Conservation (phyloP, 2,113 vertebrate genomes). For the Gadus macrocephalus region DNA sequence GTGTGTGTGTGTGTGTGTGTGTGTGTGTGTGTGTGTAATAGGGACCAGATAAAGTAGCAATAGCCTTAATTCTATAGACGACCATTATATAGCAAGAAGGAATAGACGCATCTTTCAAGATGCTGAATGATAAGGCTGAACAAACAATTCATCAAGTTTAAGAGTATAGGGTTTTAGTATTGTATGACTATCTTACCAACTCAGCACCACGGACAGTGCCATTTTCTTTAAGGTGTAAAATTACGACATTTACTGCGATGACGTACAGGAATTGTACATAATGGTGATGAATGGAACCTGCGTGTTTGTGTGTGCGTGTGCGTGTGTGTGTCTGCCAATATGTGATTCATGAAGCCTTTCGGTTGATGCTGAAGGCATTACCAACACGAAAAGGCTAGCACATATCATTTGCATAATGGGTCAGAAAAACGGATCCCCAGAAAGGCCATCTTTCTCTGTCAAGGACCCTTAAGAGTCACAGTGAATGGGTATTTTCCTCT, state of each 20-base stretch:
- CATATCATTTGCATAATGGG: not conserved
- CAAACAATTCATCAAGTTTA: too few species aligned
- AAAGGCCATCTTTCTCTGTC: not conserved
- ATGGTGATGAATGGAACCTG: too few species aligned
- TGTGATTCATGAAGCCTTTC: not conserved
- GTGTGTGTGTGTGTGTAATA: not conserved
- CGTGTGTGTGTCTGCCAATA: not conserved
- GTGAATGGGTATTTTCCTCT: slow-evolving; percentile 41
- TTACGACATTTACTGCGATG: not conserved
- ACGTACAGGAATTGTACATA: not conserved
- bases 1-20: not conserved
- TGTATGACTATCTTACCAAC: not conserved
- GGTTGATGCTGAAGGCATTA: slow-evolving; percentile 1
- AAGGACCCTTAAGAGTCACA: slow-evolving; percentile 32
- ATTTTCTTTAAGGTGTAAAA: too few species aligned
- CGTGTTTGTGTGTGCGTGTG: too few species aligned
- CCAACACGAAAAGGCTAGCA: not conserved
- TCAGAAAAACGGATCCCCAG: too few species aligned
- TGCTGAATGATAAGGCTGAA: too few species aligned
- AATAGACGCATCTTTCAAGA: too few species aligned
- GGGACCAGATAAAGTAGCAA: not conserved
- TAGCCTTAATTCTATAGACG: too few species aligned
- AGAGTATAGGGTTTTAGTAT: not conserved
- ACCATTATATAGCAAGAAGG: too few species aligned
- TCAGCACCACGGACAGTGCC: slow-evolving; percentile 13